Conservation (phyloP, 2,113 vertebrate species). For the Muscicapa adusta region DNA sequence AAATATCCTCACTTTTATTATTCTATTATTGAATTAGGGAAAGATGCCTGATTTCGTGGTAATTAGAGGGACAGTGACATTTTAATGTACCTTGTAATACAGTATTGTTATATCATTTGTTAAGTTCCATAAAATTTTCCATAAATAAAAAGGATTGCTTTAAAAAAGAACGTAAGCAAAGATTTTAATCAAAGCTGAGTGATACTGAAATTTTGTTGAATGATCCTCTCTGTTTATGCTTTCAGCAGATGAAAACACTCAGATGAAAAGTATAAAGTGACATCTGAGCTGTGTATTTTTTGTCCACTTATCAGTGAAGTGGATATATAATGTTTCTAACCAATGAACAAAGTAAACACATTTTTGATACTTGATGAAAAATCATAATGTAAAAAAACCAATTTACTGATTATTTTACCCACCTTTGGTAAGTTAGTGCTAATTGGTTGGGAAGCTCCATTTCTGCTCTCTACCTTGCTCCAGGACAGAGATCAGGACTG, state of each 20-base stretch:
- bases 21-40: neutral
- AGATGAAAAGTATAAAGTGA: neutral
- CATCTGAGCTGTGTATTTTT: neutral
- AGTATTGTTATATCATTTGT: neutral
- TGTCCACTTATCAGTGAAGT: neutral
- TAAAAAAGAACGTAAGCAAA: neutral
- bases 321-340: neutral
- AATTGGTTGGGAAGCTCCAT: neutral
- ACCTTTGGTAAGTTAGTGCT: neutral
- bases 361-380: neutral
- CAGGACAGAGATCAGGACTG: neutral
- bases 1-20: neutral
- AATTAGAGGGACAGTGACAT: neutral
- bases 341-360: neutral
- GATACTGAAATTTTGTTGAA: neutral
- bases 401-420: neutral
- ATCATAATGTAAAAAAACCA: neutral
- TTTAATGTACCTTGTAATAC: neutral
- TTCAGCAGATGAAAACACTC: conserved; percentile 7
- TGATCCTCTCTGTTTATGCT: conserved; percentile 4
- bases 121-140: neutral
- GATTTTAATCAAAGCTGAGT: conserved; percentile 28
- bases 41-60: neutral
- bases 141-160: neutral
- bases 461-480: neutral